Evolutionary conservation across 2,797 vertebrate species (phyloP), one percentile per base, ranked within the genome.

Genomic region (Galago senegalensis): DNA sequence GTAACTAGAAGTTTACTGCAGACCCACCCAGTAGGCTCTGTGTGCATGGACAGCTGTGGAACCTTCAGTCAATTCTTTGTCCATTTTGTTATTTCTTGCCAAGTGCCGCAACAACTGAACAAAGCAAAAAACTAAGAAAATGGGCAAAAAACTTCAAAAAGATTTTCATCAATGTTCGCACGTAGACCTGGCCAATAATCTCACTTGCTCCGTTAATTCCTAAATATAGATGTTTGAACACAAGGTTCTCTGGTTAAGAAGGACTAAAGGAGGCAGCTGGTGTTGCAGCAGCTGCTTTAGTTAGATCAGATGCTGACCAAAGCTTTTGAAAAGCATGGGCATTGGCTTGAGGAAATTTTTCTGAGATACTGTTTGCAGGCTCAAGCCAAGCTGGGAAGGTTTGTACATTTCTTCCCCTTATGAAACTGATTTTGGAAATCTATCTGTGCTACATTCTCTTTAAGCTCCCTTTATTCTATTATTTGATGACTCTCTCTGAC

Each of bases 11-110:
- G 95, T 88, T 97, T 16, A 23, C 49, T 95, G 65, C 53, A 61
- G 86, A 86, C 70, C 99, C 97, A 99, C 98, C 98, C 98, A 90
- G 58, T 95, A 91, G 97, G 97, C 97, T 97, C 96, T 94, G 97
- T 95, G 98, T 91, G 95, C 94, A 94, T 97, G 97, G 97, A 96
- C 95, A 63, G 0, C 95, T 98, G 61, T 98, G 98, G 90, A 99
- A 98, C 97, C 97, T 89, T 99, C 99, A 98, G 98, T 98, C 98
- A 72, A 97, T 98, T 97, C 98, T 98, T 95, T 75, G 95, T 96
- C 96, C 98, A 97, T 87, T 98, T 95, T 77, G 88, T 96, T 97
- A 10, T 0, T 98, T 98, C 96, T 98, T 95, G 4, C 34, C 21
- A 34, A 69, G n/a, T 86, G 34, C 34, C 53, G 72, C 53, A 80